A percentile compares a stretch with the other conserved stretches of the same genome.
Evolutionary conservation across 64 coral and sea anemone genomes (phyloP).

Genomic region (Platygyra sinensis): DNA sequence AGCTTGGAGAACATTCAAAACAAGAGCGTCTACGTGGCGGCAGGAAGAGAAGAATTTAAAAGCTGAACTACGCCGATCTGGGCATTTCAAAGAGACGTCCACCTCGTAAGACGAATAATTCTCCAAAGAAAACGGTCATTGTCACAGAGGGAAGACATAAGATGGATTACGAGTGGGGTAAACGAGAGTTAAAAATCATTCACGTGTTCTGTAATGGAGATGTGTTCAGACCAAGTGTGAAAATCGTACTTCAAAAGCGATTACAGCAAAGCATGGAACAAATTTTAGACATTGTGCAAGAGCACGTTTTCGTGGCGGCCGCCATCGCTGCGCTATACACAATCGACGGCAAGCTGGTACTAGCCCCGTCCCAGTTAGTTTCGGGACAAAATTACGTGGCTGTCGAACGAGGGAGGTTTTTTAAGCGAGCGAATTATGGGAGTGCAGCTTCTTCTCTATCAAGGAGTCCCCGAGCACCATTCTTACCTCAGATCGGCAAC

Average conservation of each 20-base stretch:
- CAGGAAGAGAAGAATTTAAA: constrained; percentile 75
- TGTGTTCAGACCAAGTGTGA: constrained; percentile 46
- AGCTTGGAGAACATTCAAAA: constrained; percentile 53
- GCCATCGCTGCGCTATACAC: constrained; percentile 64
- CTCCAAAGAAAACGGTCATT: background rate
- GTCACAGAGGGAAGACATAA: constrained; percentile 37
- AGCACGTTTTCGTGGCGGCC: constrained; percentile 38
- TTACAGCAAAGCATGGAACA: constrained; percentile 71
- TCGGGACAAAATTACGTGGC: constrained; percentile 69
- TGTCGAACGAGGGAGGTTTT: constrained; percentile 72
- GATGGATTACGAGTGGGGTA: constrained; percentile 85
- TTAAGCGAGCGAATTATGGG: constrained; percentile 64
- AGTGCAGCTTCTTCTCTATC: background rate
- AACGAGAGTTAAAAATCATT: constrained; percentile 57
- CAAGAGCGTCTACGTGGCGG: constrained; percentile 67
- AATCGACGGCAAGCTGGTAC: constrained; percentile 37
- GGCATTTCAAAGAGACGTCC: constrained; percentile 12
- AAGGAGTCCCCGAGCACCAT: background rate
- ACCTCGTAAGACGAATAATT: constrained; percentile 27
- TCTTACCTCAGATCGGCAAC: constrained; percentile 27
- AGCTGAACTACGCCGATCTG: constrained; percentile 64
- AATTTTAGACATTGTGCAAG: constrained; percentile 68
- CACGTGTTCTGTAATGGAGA: constrained; percentile 82
- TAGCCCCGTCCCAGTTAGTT: constrained; percentile 8
- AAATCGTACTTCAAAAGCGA: constrained; percentile 67